Percentiles rank a stretch among this genome's conserved stretches.
Evolutionary conservation across 2,797 vertebrate species (phyloP).

Genomic region (Sibirionetta formosa): DNA sequence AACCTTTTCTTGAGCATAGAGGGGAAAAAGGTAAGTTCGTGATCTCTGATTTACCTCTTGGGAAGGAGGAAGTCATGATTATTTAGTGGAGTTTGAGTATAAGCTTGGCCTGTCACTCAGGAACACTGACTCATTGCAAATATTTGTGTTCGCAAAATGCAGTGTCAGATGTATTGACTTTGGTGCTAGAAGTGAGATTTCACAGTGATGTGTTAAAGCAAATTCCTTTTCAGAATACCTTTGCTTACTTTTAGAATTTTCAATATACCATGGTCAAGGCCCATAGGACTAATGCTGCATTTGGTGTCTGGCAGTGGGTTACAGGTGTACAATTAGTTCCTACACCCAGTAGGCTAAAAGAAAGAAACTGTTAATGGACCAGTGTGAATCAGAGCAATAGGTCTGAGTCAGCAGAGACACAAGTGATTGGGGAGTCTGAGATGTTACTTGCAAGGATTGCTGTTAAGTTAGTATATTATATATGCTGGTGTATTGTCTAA

Average conservation of each 20-base stretch:
- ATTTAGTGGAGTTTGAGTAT: neutral
- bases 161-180: neutral
- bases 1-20: neutral
- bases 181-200: neutral
- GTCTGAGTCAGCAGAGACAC: neutral
- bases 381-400: neutral
- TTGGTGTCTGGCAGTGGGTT: neutral
- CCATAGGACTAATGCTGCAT: neutral
- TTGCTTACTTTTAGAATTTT: conserved; percentile 5
- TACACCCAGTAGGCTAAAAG: neutral
- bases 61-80: neutral
- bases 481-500: neutral
- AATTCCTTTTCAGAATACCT: neutral
- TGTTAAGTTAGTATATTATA: neutral
- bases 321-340: neutral
- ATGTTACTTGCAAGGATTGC: neutral
- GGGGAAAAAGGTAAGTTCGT: neutral
- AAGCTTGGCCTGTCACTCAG: neutral
- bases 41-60: neutral
- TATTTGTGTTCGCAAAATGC: conserved; percentile 24
- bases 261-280: neutral
- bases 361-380: neutral
- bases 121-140: neutral
- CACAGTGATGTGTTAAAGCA: neutral
- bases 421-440: neutral